phyloP scores from a whole-genome alignment of 2,797 vertebrate species.

The Geotrypetes seraphini region DNA sequence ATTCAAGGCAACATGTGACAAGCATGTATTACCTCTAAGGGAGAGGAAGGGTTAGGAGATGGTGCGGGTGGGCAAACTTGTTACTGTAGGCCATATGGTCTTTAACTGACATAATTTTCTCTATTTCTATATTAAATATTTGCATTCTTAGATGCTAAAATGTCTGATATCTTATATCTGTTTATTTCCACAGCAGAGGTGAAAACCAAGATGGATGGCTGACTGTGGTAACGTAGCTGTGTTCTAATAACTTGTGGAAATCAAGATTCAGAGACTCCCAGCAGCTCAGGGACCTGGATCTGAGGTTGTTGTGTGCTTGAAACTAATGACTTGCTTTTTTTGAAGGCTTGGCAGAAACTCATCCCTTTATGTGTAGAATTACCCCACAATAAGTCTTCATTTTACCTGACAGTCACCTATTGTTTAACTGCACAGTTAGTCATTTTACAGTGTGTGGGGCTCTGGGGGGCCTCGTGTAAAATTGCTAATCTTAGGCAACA shows the following conservation, averaged over 20 bases:
- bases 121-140: not conserved
- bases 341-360: not conserved
- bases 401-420: not conserved
- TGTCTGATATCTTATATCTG: too few species aligned
- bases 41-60: too few species aligned
- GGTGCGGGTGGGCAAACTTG: too few species aligned
- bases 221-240: not conserved
- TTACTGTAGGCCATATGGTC: too few species aligned
- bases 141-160: too few species aligned
- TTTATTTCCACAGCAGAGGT: too few species aligned
- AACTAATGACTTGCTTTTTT: not conserved
- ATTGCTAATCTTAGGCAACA: too few species aligned
- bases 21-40: too few species aligned
- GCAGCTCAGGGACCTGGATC: not conserved
- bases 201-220: not conserved
- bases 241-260: not conserved
- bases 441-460: not conserved
- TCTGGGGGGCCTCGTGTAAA: not conserved
- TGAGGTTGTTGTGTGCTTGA: not conserved
- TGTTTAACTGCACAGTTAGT: not conserved
- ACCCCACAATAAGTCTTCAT: accelerated
- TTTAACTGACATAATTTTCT: not conserved
- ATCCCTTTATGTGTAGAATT: not conserved
- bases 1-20: too few species aligned
- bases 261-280: not conserved